A percentile compares a stretch with the other conserved stretches of the same genome.
These are phyloP conservation scores for Etheostoma nigrum DNA, from an alignment of 2,797 vertebrate genomes.

Conservation along the genomic window DNA sequence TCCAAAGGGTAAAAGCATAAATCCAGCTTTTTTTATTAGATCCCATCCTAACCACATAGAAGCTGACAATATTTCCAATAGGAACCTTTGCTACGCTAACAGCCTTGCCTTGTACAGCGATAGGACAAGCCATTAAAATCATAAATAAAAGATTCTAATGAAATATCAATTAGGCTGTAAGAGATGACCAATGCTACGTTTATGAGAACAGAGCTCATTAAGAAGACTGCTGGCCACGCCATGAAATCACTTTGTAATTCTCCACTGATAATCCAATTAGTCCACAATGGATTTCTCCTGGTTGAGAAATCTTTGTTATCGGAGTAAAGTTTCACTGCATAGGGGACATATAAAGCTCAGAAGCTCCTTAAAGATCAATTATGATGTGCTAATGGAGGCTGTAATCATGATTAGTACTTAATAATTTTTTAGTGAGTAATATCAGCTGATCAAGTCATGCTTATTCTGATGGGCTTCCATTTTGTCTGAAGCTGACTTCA, in stretches of 20 bases:
- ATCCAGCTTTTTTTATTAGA: constrained; percentile 77
- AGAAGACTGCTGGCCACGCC: constrained; percentile 62
- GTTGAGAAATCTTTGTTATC: constrained; percentile 76
- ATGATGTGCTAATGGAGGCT: constrained; percentile 64
- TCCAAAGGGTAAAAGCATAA: constrained; percentile 83
- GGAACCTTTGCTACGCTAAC: constrained; percentile 59
- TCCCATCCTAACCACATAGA: constrained; percentile 65
- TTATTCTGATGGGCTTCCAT: constrained; percentile 22
- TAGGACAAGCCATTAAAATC: constrained; percentile 79
- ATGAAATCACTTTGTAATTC: constrained; percentile 76
- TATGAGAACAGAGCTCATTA: constrained; percentile 82
- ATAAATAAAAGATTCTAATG: constrained; percentile 84
- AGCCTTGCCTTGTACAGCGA: constrained; percentile 52
- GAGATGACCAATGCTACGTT: constrained; percentile 73
- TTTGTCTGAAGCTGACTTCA: constrained; percentile 22
- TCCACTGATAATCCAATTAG: constrained; percentile 83
- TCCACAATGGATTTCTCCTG: constrained; percentile 71
- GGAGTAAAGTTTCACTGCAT: constrained; percentile 76
- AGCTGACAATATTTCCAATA: constrained; percentile 70
- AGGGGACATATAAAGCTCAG: constrained; percentile 70
- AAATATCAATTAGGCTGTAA: constrained; percentile 86
- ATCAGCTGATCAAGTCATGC: constrained; percentile 1
- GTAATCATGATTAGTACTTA: constrained; percentile 66
- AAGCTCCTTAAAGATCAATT: constrained; percentile 75
- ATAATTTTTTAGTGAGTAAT: constrained; percentile 57